Evolutionary conservation across 2,888 invertebrate species (phyloP).

Genomic region (Drosophila meridiana): DNA sequence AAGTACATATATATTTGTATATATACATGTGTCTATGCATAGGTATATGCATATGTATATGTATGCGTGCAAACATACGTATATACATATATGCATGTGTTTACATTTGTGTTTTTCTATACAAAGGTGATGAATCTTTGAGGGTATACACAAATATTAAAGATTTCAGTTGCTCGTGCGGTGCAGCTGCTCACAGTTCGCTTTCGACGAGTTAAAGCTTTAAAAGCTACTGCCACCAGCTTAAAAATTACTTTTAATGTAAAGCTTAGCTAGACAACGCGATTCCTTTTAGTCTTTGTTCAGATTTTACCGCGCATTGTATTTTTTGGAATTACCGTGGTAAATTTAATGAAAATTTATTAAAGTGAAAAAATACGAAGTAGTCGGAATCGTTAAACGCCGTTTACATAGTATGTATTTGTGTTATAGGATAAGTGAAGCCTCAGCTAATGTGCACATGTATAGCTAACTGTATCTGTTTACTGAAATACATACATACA

Average conservation of each 20-base stretch:
- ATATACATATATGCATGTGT: not conserved
- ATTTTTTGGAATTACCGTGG: conserved; percentile 5
- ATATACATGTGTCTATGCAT: not conserved
- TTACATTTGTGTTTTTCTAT: conserved; percentile 5
- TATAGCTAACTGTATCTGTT: not conserved
- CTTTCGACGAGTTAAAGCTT: conserved; percentile 48
- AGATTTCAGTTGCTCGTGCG: conserved; percentile 29
- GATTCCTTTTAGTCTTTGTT: conserved; percentile 51
- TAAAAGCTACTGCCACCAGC: conserved; percentile 47
- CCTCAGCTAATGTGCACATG: not conserved
- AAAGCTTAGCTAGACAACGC: conserved; percentile 45
- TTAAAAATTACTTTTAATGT: conserved; percentile 41
- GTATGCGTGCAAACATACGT: not conserved
- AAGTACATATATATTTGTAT: not conserved
- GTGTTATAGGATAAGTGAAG: conserved; percentile 4
- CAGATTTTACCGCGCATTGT: conserved; percentile 29
- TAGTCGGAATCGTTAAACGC: not conserved
- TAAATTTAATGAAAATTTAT: conserved; percentile 1
- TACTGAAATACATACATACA: not conserved
- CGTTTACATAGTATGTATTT: conserved; percentile 5
- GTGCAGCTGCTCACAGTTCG: conserved; percentile 34
- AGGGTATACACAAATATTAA: conserved; percentile 22
- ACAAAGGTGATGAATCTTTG: conserved; percentile 18
- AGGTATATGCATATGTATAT: not conserved
- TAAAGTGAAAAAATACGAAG: not conserved